A percentile compares a stretch with the other conserved stretches of the same genome.
Conservation (phyloP, 2,113 vertebrate species). For the Axis porcinus region DNA sequence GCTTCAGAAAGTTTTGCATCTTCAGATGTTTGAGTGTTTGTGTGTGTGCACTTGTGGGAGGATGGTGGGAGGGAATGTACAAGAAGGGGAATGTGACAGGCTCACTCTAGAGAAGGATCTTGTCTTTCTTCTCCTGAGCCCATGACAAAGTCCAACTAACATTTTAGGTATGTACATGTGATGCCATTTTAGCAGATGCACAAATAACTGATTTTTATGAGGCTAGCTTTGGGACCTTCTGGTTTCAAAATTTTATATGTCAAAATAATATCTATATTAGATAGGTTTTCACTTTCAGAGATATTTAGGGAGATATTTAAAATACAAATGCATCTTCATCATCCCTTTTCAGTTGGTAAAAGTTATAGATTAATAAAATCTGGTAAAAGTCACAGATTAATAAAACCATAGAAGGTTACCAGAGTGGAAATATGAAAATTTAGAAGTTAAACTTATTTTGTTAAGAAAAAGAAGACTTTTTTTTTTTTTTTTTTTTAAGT, state of each 20-base stretch:
- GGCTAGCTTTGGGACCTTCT: background rate
- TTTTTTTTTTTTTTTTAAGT: background rate
- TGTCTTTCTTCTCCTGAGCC: background rate
- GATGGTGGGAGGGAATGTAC: fast-evolving
- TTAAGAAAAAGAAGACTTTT: background rate
- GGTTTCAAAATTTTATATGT: background rate
- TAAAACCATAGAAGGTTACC: background rate
- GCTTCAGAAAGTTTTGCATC: background rate
- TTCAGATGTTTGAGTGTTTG: background rate
- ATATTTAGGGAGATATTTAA: background rate
- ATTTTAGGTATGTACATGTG: background rate
- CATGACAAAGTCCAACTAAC: background rate
- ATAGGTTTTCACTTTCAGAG: background rate
- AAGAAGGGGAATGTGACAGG: background rate
- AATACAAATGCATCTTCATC: background rate
- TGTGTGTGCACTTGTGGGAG: background rate
- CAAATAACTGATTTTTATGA: background rate
- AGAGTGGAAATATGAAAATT: background rate
- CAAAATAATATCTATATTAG: background rate
- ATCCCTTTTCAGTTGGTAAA: background rate
- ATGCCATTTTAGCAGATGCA: background rate
- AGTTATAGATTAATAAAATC: background rate
- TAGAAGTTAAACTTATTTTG: slow-evolving; percentile 16
- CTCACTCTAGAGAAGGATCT: background rate
- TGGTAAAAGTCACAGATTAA: background rate